These are phyloP conservation scores for Ashinkailepas kermadecensis DNA, from an alignment of 2,888 invertebrate species.

Conservation along the genomic window DNA sequence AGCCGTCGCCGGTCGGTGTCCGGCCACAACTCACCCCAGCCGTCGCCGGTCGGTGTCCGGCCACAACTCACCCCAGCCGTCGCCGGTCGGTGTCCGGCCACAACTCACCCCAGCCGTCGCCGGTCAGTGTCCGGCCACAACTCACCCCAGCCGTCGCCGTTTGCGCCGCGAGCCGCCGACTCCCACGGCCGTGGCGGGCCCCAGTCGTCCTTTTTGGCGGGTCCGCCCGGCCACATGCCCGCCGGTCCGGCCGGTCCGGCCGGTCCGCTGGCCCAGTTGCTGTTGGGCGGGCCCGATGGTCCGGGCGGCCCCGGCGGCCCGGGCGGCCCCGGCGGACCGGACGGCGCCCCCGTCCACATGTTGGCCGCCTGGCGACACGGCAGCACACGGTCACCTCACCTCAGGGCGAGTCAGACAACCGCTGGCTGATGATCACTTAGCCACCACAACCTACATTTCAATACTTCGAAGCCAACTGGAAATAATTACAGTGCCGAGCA, in stretches of 20 bases:
- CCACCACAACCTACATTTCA: too few relatives aligned
- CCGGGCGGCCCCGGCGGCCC: neutral
- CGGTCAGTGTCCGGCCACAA: neutral
- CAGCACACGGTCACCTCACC: too few relatives aligned
- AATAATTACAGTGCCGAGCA: too few relatives aligned
- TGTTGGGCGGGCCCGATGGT: neutral
- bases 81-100: too few relatives aligned
- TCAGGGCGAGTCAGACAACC: too few relatives aligned
- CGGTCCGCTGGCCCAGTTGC: slow-evolving; percentile 55
- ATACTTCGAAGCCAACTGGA: too few relatives aligned
- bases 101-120: too few relatives aligned
- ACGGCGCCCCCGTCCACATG: slow-evolving; percentile 49
- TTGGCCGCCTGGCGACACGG: slow-evolving; percentile 41
- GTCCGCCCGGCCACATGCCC: slow-evolving; percentile 48
- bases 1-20: too few relatives aligned
- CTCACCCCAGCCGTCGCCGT: slow-evolving; percentile 8
- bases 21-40: neutral
- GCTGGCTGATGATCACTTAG: too few relatives aligned
- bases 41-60: neutral
- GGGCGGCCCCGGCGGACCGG: neutral
- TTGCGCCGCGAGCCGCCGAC: slow-evolving; percentile 1
- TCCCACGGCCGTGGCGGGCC: slow-evolving; percentile 25
- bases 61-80: too few relatives aligned
- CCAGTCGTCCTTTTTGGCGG: slow-evolving; percentile 24
- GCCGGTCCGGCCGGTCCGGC: slow-evolving; percentile 39